Conservation (phyloP, 1,140 invertebrate genomes). For the Drosophila kanapiae region DNA sequence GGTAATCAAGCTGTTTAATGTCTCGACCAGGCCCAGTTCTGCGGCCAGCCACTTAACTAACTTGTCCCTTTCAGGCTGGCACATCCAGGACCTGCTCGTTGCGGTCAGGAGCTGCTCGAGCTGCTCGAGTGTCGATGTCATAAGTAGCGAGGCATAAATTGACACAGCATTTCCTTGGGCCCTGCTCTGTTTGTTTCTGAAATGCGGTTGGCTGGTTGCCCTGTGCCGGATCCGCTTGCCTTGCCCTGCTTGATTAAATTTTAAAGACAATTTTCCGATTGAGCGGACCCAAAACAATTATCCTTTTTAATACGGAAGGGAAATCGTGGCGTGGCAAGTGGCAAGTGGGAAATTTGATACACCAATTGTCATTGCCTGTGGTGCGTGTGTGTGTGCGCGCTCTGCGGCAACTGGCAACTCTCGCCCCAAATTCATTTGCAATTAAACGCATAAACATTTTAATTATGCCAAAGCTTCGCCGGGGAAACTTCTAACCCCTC, state of each 20-base stretch:
- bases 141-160: constrained; percentile 41
- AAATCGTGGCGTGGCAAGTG: neutral
- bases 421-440: constrained; percentile 56
- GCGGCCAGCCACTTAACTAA: constrained; percentile 26
- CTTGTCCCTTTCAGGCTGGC: constrained; percentile 11
- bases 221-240: too few species aligned
- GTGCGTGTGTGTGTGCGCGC: neutral
- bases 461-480: constrained; percentile 49
- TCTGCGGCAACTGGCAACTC: constrained; percentile 20
- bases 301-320: constrained; percentile 23
- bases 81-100: constrained; percentile 4
- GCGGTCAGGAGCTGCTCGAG: constrained; percentile 16
- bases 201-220: constrained; percentile 15
- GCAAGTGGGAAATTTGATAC: constrained; percentile 37
- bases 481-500: constrained; percentile 23
- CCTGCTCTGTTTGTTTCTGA: neutral
- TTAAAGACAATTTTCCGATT: constrained; percentile 63
- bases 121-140: constrained; percentile 23
- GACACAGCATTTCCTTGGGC: neutral
- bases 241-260: constrained; percentile 44
- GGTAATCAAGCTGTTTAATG: constrained; percentile 60
- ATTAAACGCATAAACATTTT: constrained; percentile 64
- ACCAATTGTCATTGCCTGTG: constrained; percentile 28
- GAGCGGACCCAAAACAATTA: constrained; percentile 48
- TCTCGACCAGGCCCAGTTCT: constrained; percentile 19